These are phyloP conservation scores for Hylia prasina DNA, from an alignment of 2,113 vertebrate genomes.

Conservation along the genomic window DNA sequence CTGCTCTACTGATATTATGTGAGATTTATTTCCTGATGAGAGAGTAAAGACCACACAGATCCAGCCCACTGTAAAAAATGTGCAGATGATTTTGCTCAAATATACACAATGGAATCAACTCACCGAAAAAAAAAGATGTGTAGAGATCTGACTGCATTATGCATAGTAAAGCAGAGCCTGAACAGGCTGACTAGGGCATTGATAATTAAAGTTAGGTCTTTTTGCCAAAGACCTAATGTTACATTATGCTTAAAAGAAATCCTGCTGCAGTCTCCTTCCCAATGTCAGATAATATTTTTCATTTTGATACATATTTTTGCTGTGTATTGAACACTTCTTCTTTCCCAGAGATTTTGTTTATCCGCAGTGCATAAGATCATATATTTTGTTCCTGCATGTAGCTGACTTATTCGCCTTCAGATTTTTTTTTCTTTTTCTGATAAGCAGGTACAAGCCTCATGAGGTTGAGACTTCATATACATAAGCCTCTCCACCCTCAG, in stretches of 20 bases:
- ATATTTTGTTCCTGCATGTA: conserved; percentile 49
- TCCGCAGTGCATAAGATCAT: conserved; percentile 1
- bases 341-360: conserved; percentile 35
- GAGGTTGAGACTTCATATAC: conserved; percentile 53
- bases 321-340: neutral
- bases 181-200: neutral
- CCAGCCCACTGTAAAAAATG: conserved; percentile 50
- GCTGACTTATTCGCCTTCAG: conserved; percentile 47
- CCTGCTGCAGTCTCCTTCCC: neutral
- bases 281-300: conserved; percentile 16
- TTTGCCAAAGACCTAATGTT: conserved; percentile 10
- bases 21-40: conserved; percentile 62
- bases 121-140: neutral
- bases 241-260: conserved; percentile 23
- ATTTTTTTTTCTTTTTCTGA: conserved; percentile 27
- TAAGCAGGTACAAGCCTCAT: conserved; percentile 49
- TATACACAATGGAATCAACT: conserved; percentile 40
- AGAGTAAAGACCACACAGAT: conserved; percentile 52
- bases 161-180: conserved; percentile 3
- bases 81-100: conserved; percentile 56
- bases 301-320: conserved; percentile 1
- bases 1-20: conserved; percentile 42
- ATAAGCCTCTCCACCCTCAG: conserved; percentile 52
- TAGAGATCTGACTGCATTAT: conserved; percentile 27
- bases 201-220: conserved; percentile 28